Base-by-base conservation (phyloP, 2,797 vertebrate species). In the Myotis planiceps region DNA sequence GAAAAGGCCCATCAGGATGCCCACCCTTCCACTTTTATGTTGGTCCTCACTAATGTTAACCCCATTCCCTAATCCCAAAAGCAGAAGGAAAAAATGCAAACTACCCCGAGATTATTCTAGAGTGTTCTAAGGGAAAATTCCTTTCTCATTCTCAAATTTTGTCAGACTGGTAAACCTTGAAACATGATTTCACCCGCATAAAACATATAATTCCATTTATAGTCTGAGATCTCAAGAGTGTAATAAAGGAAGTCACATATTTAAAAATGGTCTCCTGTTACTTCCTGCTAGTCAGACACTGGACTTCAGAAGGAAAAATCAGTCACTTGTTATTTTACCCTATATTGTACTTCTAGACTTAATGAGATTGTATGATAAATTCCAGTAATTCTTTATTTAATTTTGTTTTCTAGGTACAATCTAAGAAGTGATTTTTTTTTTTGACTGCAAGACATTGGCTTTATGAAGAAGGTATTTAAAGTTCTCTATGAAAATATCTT, bases 61-160 rank as follows among this genome's bases (percentile, higher is more conserved):
- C 68, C n/a, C 23, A 3, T 60, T 76, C 76, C 49, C 29, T 81
- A 34, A 34, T 92, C 45, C 15, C 81, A 39, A 92, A 37, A 68
- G 32, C 18, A 82, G 21, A 60, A 60, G 19, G 32, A 23, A 65
- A 65, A 25, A 45, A 51, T 29, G 29, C 27, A 66, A 92, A 66
- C 8, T 7, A 34, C 53, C 21, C 25, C 63, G 51, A 45, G 27
- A 72, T 19, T 58, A n/a, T 69, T 79, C 79, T 72, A 65, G 53
- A 71, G 4, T 88, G 4, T 42, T 76, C 3, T n/a, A 19, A 93
- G 72, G 79, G 42, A 51, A 96, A 92, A 88, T 69, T 96, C 58
- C 89, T 96, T 96, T 71, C 37, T 93, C 71, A 90, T 42, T 45
- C 71, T 92, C 45, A 82, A 37, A 84, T 96, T 95, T 91, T 16